Conservation (phyloP, 2,888 invertebrate genomes). For the Brenthis daphne region DNA sequence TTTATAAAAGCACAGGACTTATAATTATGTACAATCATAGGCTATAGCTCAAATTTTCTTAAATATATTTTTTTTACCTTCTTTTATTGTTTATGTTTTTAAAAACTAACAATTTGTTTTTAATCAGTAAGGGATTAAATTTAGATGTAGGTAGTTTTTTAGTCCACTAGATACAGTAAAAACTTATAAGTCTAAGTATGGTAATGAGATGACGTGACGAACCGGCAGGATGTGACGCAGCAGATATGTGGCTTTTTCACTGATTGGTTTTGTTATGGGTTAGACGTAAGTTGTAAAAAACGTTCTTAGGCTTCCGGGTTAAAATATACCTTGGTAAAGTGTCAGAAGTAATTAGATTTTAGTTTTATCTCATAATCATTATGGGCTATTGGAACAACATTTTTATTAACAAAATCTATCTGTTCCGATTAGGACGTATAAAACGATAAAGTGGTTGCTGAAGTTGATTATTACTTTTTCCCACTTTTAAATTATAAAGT, state of each 20-base stretch:
- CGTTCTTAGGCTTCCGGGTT: constrained; percentile 6
- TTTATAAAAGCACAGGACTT: too few relatives aligned
- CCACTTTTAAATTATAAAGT: too few relatives aligned
- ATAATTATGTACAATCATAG: too few relatives aligned
- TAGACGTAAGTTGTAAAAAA: constrained; percentile 19
- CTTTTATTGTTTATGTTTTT: too few relatives aligned
- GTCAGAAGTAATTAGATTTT: neutral
- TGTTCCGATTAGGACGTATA: too few relatives aligned
- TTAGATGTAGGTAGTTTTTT: constrained; percentile 1
- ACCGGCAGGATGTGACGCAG: constrained; percentile 58
- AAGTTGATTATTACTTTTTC: too few relatives aligned
- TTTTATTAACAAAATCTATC: too few relatives aligned
- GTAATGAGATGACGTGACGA: constrained; percentile 48
- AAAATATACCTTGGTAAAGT: neutral
- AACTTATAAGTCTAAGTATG: constrained; percentile 49
- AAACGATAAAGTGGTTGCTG: too few relatives aligned
- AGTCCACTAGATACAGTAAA: constrained; percentile 17
- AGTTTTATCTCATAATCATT: neutral
- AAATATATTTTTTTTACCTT: too few relatives aligned
- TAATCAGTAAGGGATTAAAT: neutral
- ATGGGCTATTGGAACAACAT: too few relatives aligned
- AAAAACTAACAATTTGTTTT: neutral
- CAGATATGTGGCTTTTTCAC: constrained; percentile 42
- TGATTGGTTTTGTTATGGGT: constrained; percentile 31
- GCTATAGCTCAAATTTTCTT: too few relatives aligned